Conservation (phyloP, 2,113 vertebrate genomes). For the Petaurus breviceps region DNA sequence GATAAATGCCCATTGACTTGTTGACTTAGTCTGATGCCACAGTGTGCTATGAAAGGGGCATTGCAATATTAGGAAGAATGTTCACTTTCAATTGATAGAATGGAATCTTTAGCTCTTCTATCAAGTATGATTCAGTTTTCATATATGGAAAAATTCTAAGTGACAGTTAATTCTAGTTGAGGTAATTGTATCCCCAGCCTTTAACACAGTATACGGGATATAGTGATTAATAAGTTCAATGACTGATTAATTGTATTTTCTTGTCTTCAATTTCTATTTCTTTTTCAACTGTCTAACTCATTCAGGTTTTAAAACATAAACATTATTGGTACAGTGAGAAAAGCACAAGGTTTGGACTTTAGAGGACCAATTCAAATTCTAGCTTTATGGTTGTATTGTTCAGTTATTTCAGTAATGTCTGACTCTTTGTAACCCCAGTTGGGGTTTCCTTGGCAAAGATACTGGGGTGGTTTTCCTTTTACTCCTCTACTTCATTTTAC, state of each 20-base stretch:
- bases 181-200: constrained; percentile 1
- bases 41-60: background rate
- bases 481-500: too few relatives aligned
- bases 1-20: background rate
- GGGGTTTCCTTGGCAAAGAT: too few relatives aligned
- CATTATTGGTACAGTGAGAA: background rate
- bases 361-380: background rate
- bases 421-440: too few relatives aligned
- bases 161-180: constrained; percentile 41
- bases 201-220: background rate
- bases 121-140: constrained; percentile 33
- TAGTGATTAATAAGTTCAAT: background rate
- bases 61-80: background rate
- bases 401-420: too few relatives aligned
- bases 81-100: background rate
- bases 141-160: background rate
- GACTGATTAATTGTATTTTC: background rate
- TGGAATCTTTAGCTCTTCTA: background rate
- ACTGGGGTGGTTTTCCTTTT: too few relatives aligned
- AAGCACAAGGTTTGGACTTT: background rate
- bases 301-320: background rate
- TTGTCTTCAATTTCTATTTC: background rate
- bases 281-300: constrained; percentile 15
- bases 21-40: background rate
- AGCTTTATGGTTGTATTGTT: background rate